phyloP scores from a whole-genome alignment of 2,113 vertebrate genomes.

The Callospermophilus lateralis region DNA sequence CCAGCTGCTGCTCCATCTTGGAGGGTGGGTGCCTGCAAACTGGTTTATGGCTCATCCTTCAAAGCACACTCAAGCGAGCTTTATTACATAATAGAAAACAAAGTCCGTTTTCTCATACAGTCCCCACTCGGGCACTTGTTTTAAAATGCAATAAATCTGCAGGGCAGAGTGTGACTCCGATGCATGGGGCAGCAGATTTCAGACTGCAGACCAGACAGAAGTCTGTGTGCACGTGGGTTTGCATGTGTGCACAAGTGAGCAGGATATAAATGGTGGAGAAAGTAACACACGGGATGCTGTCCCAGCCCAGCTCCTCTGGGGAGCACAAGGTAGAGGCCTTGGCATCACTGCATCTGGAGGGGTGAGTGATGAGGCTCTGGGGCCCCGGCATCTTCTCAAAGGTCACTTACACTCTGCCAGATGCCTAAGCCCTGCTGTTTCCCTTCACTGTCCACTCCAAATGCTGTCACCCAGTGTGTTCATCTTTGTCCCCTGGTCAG shows the following conservation, averaged over 20 bases:
- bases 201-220: background rate
- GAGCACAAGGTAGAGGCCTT: accelerated
- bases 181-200: background rate
- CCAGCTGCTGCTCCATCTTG: accelerated
- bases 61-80: background rate
- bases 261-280: accelerated
- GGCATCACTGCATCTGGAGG: accelerated
- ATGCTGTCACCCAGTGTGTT: accelerated
- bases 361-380: accelerated
- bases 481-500: background rate
- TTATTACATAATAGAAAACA: constrained; percentile 15
- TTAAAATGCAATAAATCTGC: background rate
- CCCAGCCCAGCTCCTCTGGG: background rate
- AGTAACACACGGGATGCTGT: accelerated
- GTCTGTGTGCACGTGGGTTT: background rate
- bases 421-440: accelerated
- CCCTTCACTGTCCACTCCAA: accelerated
- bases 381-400: accelerated
- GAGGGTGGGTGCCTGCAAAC: accelerated
- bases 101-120: background rate
- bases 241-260: no score
- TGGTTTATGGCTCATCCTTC: constrained; percentile 8
- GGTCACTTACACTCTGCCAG: accelerated
- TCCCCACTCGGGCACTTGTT: background rate
- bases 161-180: background rate